These are phyloP conservation scores for Himalopsyche tibetana DNA, from an alignment of 2,888 invertebrate genomes.

Conservation along the genomic window DNA sequence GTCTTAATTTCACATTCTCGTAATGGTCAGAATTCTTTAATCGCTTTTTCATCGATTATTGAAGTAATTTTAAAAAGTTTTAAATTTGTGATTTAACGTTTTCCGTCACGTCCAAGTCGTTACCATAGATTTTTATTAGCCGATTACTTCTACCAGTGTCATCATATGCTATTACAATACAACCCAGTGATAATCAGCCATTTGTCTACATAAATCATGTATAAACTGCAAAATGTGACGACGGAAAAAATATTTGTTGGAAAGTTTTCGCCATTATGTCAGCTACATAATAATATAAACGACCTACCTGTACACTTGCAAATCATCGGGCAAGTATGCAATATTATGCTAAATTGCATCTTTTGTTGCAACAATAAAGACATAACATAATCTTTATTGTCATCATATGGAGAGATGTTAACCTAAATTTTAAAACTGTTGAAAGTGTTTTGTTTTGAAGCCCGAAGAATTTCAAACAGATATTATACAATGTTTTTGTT, in stretches of 20 bases:
- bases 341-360: background rate
- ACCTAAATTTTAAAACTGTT: background rate
- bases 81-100: background rate
- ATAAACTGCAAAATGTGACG: no score
- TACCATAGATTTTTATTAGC: background rate
- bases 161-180: background rate
- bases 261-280: no score
- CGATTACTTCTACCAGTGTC: conserved; percentile 16
- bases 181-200: background rate
- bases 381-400: background rate
- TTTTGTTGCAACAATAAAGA: background rate
- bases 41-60: no score
- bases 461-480: no score
- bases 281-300: no score
- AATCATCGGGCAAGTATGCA: no score
- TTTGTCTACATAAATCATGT: background rate
- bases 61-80: no score
- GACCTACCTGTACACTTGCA: no score
- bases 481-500: no score
- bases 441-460: background rate
- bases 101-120: background rate
- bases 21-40: no score
- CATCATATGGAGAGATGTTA: background rate
- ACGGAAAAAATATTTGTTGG: no score
- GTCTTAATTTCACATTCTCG: no score